phyloP scores from a whole-genome alignment of 2,888 invertebrate genomes.

The Apodemia duryi region DNA sequence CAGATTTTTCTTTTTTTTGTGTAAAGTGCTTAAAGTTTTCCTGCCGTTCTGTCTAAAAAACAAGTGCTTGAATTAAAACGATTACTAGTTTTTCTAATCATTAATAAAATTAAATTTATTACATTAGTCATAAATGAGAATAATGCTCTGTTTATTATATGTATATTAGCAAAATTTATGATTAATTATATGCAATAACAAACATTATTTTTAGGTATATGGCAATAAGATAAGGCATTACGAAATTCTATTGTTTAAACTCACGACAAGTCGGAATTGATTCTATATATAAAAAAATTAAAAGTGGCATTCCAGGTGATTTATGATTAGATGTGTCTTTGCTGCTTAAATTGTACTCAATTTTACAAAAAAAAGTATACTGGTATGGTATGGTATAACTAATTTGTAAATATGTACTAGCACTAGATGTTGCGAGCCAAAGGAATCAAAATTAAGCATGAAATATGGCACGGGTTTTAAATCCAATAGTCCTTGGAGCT shows the following conservation, averaged over 20 bases:
- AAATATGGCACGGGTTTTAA: conserved; percentile 56
- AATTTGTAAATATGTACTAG: conserved; percentile 28
- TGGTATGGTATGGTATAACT: conserved; percentile 2
- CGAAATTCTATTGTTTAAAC: neutral
- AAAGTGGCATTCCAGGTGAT: neutral
- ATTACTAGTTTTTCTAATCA: neutral
- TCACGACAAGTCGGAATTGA: neutral
- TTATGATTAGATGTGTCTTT: neutral
- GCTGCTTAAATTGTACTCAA: neutral
- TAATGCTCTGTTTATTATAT: neutral
- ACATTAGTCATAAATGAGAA: neutral
- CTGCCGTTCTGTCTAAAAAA: neutral
- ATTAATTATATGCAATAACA: conserved; percentile 6
- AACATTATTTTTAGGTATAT: neutral
- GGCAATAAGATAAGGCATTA: too few species aligned
- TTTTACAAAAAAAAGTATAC: neutral
- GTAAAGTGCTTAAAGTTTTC: conserved; percentile 1
- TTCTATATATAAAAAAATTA: neutral
- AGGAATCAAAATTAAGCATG: conserved; percentile 57
- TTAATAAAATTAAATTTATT: neutral
- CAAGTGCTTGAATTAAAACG: neutral
- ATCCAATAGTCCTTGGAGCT: conserved; percentile 46
- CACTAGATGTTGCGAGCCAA: conserved; percentile 48
- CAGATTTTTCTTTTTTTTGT: conserved; percentile 7
- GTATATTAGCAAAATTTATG: conserved; percentile 5